phyloP scores from a whole-genome alignment of 2,888 invertebrate species.

The Noctuana brunneofusca region DNA sequence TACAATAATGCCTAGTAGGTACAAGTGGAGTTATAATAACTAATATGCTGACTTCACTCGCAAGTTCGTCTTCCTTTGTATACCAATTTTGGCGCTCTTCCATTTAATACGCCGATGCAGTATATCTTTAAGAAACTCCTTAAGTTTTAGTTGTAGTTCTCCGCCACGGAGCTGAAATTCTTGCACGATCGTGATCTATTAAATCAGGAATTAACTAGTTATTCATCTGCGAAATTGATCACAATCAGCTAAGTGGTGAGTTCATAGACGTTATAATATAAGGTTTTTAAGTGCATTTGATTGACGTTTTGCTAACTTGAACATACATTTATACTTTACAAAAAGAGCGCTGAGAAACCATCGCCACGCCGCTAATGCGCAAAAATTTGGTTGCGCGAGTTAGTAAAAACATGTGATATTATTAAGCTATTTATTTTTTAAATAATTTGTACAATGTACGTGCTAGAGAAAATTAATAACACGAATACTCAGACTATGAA shows the following conservation, averaged over 20 bases:
- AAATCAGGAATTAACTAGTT: slow-evolving; percentile 26
- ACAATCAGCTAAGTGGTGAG: slow-evolving; percentile 21
- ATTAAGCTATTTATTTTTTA: no score
- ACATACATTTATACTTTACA: background rate
- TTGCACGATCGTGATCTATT: slow-evolving; percentile 19
- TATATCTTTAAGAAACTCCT: slow-evolving; percentile 30
- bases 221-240: slow-evolving; percentile 16
- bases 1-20: background rate
- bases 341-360: no score
- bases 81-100: slow-evolving; percentile 28
- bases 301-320: background rate
- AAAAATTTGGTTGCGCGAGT: no score
- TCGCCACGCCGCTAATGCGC: no score
- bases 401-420: no score
- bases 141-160: slow-evolving; percentile 26
- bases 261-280: background rate
- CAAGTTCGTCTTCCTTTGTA: slow-evolving; percentile 20
- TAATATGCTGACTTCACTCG: slow-evolving; percentile 17
- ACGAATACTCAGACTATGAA: no score
- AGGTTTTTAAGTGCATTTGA: background rate
- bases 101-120: slow-evolving; percentile 33
- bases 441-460: no score
- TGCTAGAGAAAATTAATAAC: no score
- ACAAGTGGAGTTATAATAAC: background rate
- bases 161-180: slow-evolving; percentile 6